Evolutionary conservation across 2,797 vertebrate species (phyloP), one percentile per base, ranked within the genome.

Genomic region (Buceros bicornis): DNA sequence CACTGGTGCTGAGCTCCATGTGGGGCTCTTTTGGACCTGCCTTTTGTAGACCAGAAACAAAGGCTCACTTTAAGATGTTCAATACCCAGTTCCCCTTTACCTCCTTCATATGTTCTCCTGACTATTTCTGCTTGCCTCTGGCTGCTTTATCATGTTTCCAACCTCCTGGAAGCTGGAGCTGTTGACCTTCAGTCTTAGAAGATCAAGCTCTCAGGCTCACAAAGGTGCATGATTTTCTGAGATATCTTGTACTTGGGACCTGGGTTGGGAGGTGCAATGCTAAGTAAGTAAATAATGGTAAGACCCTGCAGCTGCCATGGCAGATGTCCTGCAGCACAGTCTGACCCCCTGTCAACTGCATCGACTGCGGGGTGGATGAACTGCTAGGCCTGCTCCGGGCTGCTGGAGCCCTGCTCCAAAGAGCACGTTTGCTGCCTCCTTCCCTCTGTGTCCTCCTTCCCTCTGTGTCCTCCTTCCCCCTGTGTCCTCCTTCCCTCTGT

Each of bases 1-100:
- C 13, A 24, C 3, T 2, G 11, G 22, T 31, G 26, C 66, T 54
- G 47, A 70, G 42, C 51, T 69, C 35, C 28, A 25, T 0, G 0
- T 4, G 17, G 57, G 33, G 40, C 35, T 72, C 22, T 17, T n/a
- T 16, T 42, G 43, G 40, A 13, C 16, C 43, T 58, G 37, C 20
- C 22, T 17, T n/a, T 16, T 42, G 43, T 35, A 13, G 48, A 13
- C 16, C 53, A 87, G 40, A 50, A 66, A 58, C 7, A 19, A 66
- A 11, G 50, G 22, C 25, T 90, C n/a, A 45, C n/a, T 71, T 82
- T 17, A 50, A 56, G 25, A 15, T 19, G 8, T 69, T 43, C 35
- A 42, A 56, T 4, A 25, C 5, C 15, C 29, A 42, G 31, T 7
- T 79, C n/a, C 80, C 71, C 67, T 48, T 50, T 22, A 33, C 20